Conservation (phyloP, 2,888 invertebrate species). For the Pheosia tremula region DNA sequence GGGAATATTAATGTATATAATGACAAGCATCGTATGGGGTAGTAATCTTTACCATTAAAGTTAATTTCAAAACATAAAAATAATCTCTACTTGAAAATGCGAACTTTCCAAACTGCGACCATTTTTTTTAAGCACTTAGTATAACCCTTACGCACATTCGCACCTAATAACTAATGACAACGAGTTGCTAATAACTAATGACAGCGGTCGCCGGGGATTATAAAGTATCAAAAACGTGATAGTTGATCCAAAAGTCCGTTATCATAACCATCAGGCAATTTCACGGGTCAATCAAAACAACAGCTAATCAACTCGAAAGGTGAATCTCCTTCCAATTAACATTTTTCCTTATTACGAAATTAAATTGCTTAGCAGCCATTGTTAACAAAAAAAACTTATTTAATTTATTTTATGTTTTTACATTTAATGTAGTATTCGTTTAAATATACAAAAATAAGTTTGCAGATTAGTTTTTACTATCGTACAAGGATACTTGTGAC, state of each 20-base stretch:
- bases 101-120: no score
- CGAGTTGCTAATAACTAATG: neutral
- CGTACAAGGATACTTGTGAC: no score
- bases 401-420: neutral
- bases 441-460: no score
- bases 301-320: conserved; percentile 12
- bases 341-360: conserved; percentile 2
- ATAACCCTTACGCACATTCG: neutral
- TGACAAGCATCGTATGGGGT: no score
- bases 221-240: conserved; percentile 1
- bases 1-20: no score
- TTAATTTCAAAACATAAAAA: no score
- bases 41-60: no score
- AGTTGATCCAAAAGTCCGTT: conserved; percentile 4
- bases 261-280: conserved; percentile 5
- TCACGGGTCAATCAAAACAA: conserved; percentile 9
- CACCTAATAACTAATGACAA: neutral
- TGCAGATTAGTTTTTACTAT: no score
- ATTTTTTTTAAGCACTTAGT: neutral
- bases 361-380: neutral
- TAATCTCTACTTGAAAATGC: no score
- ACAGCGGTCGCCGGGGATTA: neutral
- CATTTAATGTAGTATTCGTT: neutral
- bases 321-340: neutral
- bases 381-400: neutral